A percentile compares a stretch with the other conserved stretches of the same genome.
phyloP scores from a whole-genome alignment of 92 coral and sea anemone genomes.

The Hydrozoanthus gracilis region DNA sequence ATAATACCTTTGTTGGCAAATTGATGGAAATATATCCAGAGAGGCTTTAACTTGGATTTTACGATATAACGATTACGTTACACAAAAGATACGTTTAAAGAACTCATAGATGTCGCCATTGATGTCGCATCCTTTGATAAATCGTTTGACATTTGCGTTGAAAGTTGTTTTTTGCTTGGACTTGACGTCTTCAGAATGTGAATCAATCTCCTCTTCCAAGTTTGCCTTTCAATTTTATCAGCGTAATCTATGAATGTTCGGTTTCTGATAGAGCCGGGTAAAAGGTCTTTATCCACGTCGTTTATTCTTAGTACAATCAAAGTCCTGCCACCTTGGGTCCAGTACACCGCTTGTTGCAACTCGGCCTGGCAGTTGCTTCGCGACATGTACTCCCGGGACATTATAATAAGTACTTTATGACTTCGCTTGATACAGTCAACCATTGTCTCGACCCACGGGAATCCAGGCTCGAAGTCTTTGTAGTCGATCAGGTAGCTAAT shows the following conservation, averaged over 20 bases:
- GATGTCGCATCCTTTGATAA: neutral
- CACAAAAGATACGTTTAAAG: too few species aligned
- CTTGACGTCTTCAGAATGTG: neutral
- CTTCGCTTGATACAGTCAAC: slow-evolving; percentile 33
- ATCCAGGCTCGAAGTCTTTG: slow-evolving; percentile 44
- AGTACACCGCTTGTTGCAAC: slow-evolving; percentile 34
- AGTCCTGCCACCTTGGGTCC: neutral
- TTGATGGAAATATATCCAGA: too few species aligned
- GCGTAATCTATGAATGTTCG: slow-evolving; percentile 44
- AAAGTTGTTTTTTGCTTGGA: neutral
- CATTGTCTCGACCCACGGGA: slow-evolving; percentile 14
- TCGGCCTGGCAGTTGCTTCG: slow-evolving; percentile 24
- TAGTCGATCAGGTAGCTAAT: slow-evolving; percentile 40
- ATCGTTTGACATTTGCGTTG: neutral
- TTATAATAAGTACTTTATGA: slow-evolving; percentile 17
- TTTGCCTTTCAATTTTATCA: slow-evolving; percentile 34
- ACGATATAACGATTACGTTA: too few species aligned
- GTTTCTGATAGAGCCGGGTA: slow-evolving; percentile 25
- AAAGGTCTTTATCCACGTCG: neutral
- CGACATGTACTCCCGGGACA: slow-evolving; percentile 33
- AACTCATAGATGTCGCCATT: neutral
- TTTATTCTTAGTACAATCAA: slow-evolving; percentile 28
- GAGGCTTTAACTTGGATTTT: too few species aligned
- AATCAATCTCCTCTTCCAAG: slow-evolving; percentile 22
- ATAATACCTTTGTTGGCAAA: too few species aligned